Evolutionary conservation across 2,113 vertebrate genomes (phyloP), one percentile per base, ranked within the genome.

Genomic region (Condylura cristata): DNA sequence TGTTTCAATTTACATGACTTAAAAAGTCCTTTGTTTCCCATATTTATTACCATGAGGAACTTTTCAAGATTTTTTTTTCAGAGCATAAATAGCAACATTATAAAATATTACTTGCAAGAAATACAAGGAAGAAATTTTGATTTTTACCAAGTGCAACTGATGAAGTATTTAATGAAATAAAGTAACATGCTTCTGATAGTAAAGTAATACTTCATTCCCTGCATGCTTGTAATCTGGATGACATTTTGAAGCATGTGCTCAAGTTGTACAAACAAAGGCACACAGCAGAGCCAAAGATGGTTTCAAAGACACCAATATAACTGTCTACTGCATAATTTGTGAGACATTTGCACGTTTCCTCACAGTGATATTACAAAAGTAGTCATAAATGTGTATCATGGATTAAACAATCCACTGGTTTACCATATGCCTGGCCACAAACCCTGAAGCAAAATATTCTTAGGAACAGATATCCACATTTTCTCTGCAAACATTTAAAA

Each of bases 271-370:
- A 93, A 97, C 95, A 97, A 97, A 97, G 93, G 90, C 94, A 88
- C 41, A 93, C 94, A 86, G 87, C 74, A 76, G 95, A 97, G 92
- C 90, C 93, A 96, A 94, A 97, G 95, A 91, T 94, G 92, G 91
- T 94, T 96, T 96, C 93, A 97, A 91, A 97, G 96, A 96, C 93
- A 95, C 94, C 90, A 96, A 92, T 93, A 90, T 87, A 94, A 97
- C 81, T 92, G 90, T 95, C 96, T 86, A 44, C 93, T 2, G 30
- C 90, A 86, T 97, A 90, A 97, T 97, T 96, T 96, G 96, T 96
- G 91, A 96, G 68, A 46, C 65, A 58, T 95, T 85, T 95, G 89
- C 86, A 80, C 51, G 20, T 87, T 92, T 94, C 72, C 89, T 92
- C 56, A 71, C 51, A 84, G 68, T 60, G 70, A 88, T 85, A 92